These are phyloP conservation scores for Epicampocera succincta DNA, from an alignment of 2,888 invertebrate genomes.

Conservation along the genomic window DNA sequence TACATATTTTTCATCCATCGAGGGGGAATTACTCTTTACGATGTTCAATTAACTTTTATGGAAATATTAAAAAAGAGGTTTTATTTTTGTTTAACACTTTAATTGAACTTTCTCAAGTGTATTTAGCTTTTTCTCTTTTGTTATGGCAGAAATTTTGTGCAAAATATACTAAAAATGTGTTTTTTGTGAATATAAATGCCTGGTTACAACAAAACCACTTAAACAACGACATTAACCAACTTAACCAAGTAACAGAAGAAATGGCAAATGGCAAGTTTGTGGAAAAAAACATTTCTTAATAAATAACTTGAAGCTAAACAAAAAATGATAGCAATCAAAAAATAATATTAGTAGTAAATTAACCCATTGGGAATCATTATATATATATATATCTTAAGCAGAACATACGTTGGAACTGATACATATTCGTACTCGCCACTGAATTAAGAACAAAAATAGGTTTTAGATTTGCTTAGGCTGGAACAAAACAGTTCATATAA, in stretches of 20 bases:
- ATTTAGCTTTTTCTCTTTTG: conserved; percentile 17
- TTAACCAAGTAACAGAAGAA: conserved; percentile 28
- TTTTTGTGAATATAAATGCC: conserved; percentile 24
- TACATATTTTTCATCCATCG: conserved; percentile 14
- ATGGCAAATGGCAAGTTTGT: conserved; percentile 57
- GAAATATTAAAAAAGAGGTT: conserved; percentile 53
- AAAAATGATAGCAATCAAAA: conserved; percentile 52
- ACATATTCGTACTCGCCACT: too few relatives aligned
- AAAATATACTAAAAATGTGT: conserved; percentile 33
- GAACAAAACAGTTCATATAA: too few relatives aligned
- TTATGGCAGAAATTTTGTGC: conserved; percentile 11
- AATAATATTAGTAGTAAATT: conserved; percentile 41
- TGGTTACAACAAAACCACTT: conserved; percentile 51
- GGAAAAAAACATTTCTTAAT: conserved; percentile 49
- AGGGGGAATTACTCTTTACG: conserved; percentile 58
- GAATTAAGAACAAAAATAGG: too few relatives aligned
- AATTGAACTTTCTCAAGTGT: conserved; percentile 65
- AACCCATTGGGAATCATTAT: conserved; percentile 41
- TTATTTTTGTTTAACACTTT: conserved; percentile 59
- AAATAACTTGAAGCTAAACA: conserved; percentile 58
- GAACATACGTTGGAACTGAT: too few relatives aligned
- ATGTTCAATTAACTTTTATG: conserved; percentile 69
- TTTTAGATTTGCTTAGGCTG: too few relatives aligned
- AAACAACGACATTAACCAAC: conserved; percentile 14
- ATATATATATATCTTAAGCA: too few relatives aligned